Conservation (phyloP, 2,113 vertebrate genomes). For the Pseudolaguvia tuberculata region DNA sequence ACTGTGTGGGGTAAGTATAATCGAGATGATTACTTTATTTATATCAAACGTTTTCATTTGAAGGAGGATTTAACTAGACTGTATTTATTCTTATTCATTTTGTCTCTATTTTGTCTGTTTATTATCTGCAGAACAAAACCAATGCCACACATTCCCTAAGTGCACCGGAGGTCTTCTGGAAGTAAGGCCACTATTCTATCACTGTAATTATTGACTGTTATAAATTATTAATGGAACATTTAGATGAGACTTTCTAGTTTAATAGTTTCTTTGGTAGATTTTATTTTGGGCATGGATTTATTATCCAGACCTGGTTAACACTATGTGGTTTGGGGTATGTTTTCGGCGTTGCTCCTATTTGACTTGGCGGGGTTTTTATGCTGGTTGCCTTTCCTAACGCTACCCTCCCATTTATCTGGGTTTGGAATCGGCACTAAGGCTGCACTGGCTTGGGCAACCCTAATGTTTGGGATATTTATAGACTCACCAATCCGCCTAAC, state of each 20-base stretch:
- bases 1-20: conserved; percentile 58
- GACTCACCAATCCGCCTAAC: too few species aligned
- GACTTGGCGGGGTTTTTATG: too few species aligned
- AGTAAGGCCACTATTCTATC: conserved; percentile 62
- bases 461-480: too few species aligned
- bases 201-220: background rate
- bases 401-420: too few species aligned
- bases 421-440: too few species aligned
- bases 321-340: too few species aligned
- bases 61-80: background rate
- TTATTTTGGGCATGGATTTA: background rate
- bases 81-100: background rate
- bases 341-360: too few species aligned
- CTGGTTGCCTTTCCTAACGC: too few species aligned
- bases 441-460: too few species aligned
- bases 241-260: too few species aligned
- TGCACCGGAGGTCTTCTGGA: conserved; percentile 77
- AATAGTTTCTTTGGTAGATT: background rate
- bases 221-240: background rate
- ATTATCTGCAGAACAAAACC: conserved; percentile 44
- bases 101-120: background rate
- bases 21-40: background rate
- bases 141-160: conserved; percentile 52
- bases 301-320: too few species aligned
- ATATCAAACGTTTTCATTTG: background rate